Evolutionary conservation across 2,113 vertebrate species (phyloP), one percentile per base, ranked within the genome.

Genomic region (Oreochromis spilurus): DNA sequence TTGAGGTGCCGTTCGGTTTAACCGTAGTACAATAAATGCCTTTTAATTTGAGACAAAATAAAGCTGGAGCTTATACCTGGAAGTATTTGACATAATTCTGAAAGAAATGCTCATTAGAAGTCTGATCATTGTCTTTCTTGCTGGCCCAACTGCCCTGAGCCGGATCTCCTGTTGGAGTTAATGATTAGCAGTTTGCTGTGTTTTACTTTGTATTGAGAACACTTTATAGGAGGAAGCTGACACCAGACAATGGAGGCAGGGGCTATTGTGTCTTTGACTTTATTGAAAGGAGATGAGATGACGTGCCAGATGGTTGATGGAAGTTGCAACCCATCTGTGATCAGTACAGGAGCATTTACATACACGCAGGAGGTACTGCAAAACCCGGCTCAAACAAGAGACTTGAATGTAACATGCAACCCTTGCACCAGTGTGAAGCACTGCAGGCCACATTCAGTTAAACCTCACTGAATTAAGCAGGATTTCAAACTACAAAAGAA

Each of bases 291-390:
- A 82, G 81, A 96, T 93, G 95, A 94, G 95, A 95, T 87, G 97
- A 93, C 86, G n/a, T 67, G 79, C 94, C 97, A 97, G 97, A 97
- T 97, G 97, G 97, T 95, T 94, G 96, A 97, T 92, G 94, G 95
- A 95, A 96, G 96, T 95, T 96, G 92, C 95, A 95, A 96, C 94
- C 96, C 97, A 97, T 97, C 97, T 98, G 97, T 95, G 95, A 96
- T 94, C 95, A 96, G 94, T 93, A 80, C 54, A 84, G 65, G 24
- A 77, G 72, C 50, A 29, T 48, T 17, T 52, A 53, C 11, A 55
- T 34, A 29, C n/a, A 26, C 14, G 29, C 24, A 26, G 8, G 1
- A 52, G 45, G 45, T 77, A 16, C 53, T 45, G 9, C 54, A 70
- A 81, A n/a, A 83, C 6, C 24, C 1, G 0, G 52, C 11, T 43